Evolutionary conservation across 92 coral and sea anemone genomes (phyloP).

Genomic region (Actinernus sp.): DNA sequence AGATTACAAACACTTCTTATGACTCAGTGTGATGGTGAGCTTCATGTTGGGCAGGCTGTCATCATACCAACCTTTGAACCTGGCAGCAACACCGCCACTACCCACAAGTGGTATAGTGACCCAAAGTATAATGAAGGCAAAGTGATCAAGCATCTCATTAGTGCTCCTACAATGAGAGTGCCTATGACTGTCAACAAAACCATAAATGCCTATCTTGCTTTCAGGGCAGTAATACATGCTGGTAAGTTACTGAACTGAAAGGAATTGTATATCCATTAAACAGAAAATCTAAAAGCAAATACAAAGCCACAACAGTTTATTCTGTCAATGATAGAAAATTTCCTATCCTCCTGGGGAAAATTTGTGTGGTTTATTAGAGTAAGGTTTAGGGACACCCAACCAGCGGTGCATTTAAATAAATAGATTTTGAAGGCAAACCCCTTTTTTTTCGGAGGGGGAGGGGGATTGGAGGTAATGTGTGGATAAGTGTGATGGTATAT

Average conservation of each 20-base stretch:
- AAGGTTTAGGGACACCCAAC: no score
- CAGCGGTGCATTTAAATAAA: no score
- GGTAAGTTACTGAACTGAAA: constrained; percentile 12
- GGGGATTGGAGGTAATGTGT: no score
- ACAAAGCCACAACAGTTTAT: no score
- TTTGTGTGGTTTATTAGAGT: no score
- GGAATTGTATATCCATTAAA: no score
- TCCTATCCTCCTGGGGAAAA: no score
- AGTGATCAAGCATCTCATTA: constrained; percentile 67
- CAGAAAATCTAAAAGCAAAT: no score
- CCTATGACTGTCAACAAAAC: constrained; percentile 65
- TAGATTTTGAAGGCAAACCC: no score
- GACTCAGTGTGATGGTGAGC: constrained; percentile 57
- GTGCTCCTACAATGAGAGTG: constrained; percentile 87
- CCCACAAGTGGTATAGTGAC: constrained; percentile 35
- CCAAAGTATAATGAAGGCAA: constrained; percentile 73
- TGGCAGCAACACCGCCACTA: constrained; percentile 13
- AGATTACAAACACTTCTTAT: constrained; percentile 62
- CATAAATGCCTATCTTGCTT: constrained; percentile 83
- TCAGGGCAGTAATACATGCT: constrained; percentile 73
- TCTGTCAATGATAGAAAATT: no score
- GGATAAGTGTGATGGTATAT: no score
- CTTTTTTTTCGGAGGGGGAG: no score
- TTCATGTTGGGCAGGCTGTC: constrained; percentile 82
- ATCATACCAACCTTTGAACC: constrained; percentile 62